Evolutionary conservation across 2,888 invertebrate genomes (phyloP), one percentile per base, ranked within the genome.

Genomic region (Cenopis cana): DNA sequence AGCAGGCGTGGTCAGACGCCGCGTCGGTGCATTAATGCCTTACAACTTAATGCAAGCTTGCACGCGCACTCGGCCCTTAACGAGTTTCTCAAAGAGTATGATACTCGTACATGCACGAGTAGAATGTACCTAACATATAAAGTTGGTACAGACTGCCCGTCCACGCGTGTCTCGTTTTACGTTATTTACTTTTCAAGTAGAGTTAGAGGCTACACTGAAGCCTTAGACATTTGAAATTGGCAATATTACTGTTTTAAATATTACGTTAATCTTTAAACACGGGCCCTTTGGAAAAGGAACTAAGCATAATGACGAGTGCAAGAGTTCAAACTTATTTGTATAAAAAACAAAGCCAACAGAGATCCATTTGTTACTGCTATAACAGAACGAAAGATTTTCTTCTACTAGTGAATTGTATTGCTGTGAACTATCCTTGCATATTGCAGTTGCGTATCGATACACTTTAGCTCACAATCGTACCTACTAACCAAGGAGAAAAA

Each of bases 21-120:
- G 80, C 87, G 86, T 79, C 79, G 84, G 82, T 86, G 91, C 90
- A 89, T 90, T 90, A 91, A 91, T 91, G 87, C 85, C 84, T 77
- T 85, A 85, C 81, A 87, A 88, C 86, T 90, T 90, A 88, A 90
- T 90, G 90, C 89, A 81, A 81, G 85, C 86, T 79, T 81, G 87
- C 89, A 88, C 77, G 82, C 86, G 77, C 83, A 74, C 85, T 81
- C 10, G 36, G 71, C 71, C 71, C 71, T 71, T 67, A 61, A 83
- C 87, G 59, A 73, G 69, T 61, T 56, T 55, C 65, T 69, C 65
- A 69, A 66, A 73, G 73, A 61, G 60, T 61, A 54, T 46, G 14
- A 55, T 56, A n/a, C n/a, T n/a, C n/a, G n/a, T n/a, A 62, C 61
- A 72, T 18, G 38, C 46, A n/a, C 54, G n/a, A 29, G 41, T 64